Conservation (phyloP, 2,797 vertebrate genomes). For the Dromococcyx pavoninus region DNA sequence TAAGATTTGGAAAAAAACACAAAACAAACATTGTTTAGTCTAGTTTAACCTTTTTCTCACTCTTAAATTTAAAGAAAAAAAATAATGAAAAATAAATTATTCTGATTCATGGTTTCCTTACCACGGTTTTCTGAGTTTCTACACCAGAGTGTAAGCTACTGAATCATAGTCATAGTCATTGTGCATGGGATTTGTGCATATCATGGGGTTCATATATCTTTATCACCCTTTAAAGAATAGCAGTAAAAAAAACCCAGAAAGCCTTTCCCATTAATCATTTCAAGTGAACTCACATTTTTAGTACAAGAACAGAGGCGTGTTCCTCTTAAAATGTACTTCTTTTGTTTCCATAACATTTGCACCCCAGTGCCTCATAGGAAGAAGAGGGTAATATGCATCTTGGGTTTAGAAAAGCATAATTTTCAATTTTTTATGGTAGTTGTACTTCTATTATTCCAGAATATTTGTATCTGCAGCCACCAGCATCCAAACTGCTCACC, state of each 20-base stretch:
- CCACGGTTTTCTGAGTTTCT: slow-evolving; percentile 29
- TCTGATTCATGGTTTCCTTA: slow-evolving; percentile 46
- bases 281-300: slow-evolving; percentile 33
- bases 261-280: slow-evolving; percentile 51
- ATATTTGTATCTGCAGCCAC: background rate
- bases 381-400: background rate
- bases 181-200: slow-evolving; percentile 47
- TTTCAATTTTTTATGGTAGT: background rate
- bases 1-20: background rate
- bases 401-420: background rate
- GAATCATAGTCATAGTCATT: slow-evolving; percentile 13
- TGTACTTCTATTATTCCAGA: background rate
- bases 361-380: background rate
- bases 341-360: slow-evolving; percentile 52
- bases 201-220: slow-evolving; percentile 67
- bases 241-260: slow-evolving; percentile 24
- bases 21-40: background rate
- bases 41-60: background rate
- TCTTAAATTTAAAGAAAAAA: background rate
- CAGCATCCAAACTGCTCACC: background rate
- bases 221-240: slow-evolving; percentile 62
- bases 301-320: background rate
- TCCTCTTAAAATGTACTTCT: slow-evolving; percentile 31
- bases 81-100: slow-evolving; percentile 9
- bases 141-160: slow-evolving; percentile 30